Conservation (phyloP, 92 coral and sea anemone species). For the Micromussa lordhowensis region DNA sequence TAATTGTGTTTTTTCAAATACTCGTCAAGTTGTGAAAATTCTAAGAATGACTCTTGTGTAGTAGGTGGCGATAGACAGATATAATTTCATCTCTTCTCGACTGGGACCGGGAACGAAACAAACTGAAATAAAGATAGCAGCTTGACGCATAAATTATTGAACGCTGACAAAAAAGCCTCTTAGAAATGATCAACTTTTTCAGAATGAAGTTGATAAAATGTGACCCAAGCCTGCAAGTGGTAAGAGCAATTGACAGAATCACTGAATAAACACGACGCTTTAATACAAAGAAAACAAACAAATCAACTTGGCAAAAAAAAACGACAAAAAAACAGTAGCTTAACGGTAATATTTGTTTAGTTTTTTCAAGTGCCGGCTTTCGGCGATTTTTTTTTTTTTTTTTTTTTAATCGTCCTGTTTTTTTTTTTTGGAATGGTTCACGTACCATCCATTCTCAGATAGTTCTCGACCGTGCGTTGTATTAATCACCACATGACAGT, state of each 20-base stretch:
- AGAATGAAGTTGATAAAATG: background rate
- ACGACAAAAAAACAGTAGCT: background rate
- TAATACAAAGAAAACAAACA: background rate
- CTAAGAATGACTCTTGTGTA: constrained; percentile 13
- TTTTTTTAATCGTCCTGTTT: background rate
- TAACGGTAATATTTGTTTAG: background rate
- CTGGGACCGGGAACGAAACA: background rate
- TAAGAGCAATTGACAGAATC: background rate
- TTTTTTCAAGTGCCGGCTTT: background rate
- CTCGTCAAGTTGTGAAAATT: constrained; percentile 30
- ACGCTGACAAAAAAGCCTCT: constrained; percentile 21
- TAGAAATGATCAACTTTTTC: background rate
- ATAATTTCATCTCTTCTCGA: background rate
- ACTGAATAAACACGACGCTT: background rate
- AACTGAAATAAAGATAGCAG: background rate
- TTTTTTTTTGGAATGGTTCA: background rate
- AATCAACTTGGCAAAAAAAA: background rate
- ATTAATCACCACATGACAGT: constrained; percentile 19
- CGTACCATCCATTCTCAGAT: constrained; percentile 8
- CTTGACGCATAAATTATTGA: background rate
- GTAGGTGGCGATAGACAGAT: constrained; percentile 1
- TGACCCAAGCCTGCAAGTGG: background rate
- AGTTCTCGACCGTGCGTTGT: constrained; percentile 15
- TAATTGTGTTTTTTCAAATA: background rate
- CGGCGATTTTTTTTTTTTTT: background rate